Conservation (phyloP, 2,797 vertebrate species). For the Tenualosa ilisha region DNA sequence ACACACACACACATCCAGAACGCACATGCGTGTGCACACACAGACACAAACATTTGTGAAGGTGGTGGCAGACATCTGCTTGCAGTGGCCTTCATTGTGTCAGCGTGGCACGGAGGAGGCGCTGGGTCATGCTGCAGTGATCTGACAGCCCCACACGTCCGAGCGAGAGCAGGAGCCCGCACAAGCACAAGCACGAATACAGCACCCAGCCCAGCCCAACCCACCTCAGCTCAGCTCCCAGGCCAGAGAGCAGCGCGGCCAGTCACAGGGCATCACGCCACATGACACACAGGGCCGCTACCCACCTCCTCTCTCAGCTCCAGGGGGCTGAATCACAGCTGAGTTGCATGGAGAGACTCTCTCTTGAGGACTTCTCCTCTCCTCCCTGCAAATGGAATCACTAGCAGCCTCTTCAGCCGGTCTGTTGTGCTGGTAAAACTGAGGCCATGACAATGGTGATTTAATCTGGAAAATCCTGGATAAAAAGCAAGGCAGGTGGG, state of each 20-base stretch:
- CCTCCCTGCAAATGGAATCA: not conserved
- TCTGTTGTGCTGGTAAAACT: not conserved
- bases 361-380: not conserved
- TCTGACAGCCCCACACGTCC: not conserved
- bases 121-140: not conserved
- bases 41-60: not conserved
- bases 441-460: not conserved
- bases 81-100: not conserved
- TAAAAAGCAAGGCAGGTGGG: not conserved
- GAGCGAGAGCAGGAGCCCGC: not conserved
- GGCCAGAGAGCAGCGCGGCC: not conserved
- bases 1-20: too few species aligned
- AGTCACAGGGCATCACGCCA: not conserved
- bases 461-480: not conserved
- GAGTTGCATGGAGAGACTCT: not conserved
- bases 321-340: not conserved
- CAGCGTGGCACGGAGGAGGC: not conserved
- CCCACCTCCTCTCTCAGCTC: not conserved
- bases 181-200: not conserved
- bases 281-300: not conserved
- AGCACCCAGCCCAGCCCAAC: not conserved
- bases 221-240: not conserved
- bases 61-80: not conserved
- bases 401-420: not conserved
- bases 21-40: too few species aligned